Conservation (phyloP, 2,888 invertebrate genomes). For the Rhagonycha fulva region DNA sequence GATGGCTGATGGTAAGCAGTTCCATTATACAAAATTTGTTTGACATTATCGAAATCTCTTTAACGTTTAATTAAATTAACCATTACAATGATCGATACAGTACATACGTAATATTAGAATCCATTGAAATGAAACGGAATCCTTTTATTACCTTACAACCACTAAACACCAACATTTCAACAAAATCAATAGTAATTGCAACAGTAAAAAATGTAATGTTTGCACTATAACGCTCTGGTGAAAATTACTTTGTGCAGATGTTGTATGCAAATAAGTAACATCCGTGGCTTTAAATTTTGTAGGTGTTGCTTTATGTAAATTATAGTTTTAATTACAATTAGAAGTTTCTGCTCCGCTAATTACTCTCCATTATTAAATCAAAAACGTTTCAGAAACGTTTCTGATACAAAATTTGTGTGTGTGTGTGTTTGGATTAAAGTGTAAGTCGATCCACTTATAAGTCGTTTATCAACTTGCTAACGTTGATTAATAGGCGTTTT, state of each 20-base stretch:
- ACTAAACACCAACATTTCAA: neutral
- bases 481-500: constrained; percentile 9
- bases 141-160: neutral
- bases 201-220: neutral
- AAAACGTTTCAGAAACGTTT: neutral
- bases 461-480: constrained; percentile 15
- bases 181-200: neutral
- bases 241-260: constrained; percentile 11
- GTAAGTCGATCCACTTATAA: neutral
- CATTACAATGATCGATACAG: neutral
- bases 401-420: neutral
- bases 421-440: neutral
- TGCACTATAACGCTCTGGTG: neutral
- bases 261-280: constrained; percentile 19
- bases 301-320: constrained; percentile 16
- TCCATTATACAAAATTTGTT: neutral
- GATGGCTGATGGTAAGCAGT: too few species aligned
- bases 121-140: neutral
- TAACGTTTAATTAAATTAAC: neutral
- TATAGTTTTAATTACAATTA: constrained; percentile 7
- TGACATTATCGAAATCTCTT: neutral
- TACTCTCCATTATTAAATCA: constrained; percentile 3
- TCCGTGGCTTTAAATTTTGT: constrained; percentile 12
- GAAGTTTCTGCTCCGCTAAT: constrained; percentile 16
- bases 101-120: neutral